Conservation (phyloP, 2,113 vertebrate species). For the Thalassoma bifasciatum region DNA sequence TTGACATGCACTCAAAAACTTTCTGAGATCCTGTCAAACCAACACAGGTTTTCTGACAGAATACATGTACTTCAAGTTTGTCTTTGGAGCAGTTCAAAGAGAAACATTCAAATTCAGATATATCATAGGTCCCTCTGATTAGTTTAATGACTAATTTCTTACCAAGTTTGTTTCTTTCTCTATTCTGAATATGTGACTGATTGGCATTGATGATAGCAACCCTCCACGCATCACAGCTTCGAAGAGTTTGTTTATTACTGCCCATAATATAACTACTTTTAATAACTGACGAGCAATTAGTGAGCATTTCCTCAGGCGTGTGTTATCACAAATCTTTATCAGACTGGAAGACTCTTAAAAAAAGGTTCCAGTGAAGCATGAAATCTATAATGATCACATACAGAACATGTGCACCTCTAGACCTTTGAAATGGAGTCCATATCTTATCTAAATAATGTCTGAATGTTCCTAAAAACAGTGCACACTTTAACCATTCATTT, state of each 20-base stretch:
- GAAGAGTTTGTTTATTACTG: constrained; percentile 23
- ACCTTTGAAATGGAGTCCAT: not conserved
- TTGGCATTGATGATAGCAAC: constrained; percentile 4
- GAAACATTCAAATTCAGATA: not conserved
- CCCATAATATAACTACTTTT: constrained; percentile 13
- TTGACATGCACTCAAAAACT: constrained; percentile 37
- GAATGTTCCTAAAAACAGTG: constrained; percentile 1
- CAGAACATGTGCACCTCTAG: not conserved
- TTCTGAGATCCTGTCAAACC: constrained; percentile 25
- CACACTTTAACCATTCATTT: constrained; percentile 47
- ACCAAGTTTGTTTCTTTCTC: not conserved
- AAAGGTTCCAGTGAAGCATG: constrained; percentile 16
- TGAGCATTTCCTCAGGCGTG: constrained; percentile 20
- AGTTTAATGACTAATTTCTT: not conserved
- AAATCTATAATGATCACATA: constrained; percentile 15
- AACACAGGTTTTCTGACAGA: constrained; percentile 15
- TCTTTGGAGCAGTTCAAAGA: not conserved
- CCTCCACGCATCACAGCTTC: constrained; percentile 10
- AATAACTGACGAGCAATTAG: constrained; percentile 21
- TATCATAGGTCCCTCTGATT: not conserved
- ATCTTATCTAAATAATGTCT: constrained; percentile 18
- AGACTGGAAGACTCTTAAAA: constrained; percentile 20
- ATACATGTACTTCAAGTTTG: constrained; percentile 16
- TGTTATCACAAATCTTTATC: constrained; percentile 25
- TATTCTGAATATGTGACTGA: not conserved